These are phyloP conservation scores for Eudyptes chrysolophus DNA, from an alignment of 2,113 vertebrate genomes.

Conservation along the genomic window DNA sequence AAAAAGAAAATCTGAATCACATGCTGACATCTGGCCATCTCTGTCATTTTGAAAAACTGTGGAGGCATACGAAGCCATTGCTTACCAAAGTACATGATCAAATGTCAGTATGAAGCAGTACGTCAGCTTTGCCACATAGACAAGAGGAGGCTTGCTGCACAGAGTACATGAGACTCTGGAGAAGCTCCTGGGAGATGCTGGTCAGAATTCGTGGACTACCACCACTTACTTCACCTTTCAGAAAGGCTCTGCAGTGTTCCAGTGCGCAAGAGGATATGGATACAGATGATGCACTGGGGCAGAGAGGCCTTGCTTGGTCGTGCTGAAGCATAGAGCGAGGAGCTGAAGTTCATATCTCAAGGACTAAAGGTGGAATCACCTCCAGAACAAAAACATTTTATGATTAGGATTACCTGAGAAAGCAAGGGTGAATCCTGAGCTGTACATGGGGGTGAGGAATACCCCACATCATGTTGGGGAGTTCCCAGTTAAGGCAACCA, in stretches of 20 bases:
- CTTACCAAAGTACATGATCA: background rate
- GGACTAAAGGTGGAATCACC: background rate
- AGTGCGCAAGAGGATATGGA: background rate
- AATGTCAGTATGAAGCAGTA: background rate
- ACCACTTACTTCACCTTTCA: background rate
- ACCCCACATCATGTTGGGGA: background rate
- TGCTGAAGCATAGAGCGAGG: background rate
- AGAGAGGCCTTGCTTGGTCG: background rate
- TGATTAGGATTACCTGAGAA: background rate
- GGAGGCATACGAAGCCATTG: background rate
- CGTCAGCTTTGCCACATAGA: background rate
- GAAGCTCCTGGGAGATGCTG: background rate
- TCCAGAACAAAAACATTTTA: background rate
- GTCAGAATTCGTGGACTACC: background rate
- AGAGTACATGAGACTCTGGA: fast-evolving
- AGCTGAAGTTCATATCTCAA: background rate
- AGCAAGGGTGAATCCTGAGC: background rate
- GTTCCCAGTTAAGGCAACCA: background rate
- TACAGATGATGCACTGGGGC: background rate
- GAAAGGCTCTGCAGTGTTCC: background rate
- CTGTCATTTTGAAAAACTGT: background rate
- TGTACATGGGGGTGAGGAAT: background rate
- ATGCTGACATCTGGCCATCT: background rate
- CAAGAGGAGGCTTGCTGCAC: background rate
- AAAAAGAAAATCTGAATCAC: background rate